phyloP scores from a whole-genome alignment of 2,797 vertebrate species.

The Garrulus glandarius region DNA sequence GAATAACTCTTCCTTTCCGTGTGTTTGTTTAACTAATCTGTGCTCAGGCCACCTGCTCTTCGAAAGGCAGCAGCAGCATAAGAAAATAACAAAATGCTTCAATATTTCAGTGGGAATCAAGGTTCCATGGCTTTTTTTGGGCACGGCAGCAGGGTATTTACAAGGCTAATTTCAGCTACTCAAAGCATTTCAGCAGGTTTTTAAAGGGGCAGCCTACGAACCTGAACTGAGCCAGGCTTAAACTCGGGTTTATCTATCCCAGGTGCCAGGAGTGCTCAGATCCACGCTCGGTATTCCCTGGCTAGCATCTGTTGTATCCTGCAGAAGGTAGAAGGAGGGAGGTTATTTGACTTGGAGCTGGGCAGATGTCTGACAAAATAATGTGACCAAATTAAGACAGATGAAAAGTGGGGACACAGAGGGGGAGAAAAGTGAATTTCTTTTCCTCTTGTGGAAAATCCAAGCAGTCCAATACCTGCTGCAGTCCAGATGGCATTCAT shows the following conservation, averaged over 20 bases:
- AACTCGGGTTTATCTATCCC: neutral
- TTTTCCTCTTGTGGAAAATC: slow-evolving; percentile 39
- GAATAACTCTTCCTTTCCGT: neutral
- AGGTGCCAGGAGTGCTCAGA: slow-evolving; percentile 26
- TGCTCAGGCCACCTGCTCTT: slow-evolving; percentile 20
- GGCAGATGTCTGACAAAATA: slow-evolving; percentile 59
- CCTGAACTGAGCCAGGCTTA: neutral
- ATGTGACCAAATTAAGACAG: slow-evolving; percentile 49
- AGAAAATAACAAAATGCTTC: neutral
- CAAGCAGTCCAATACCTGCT: slow-evolving; percentile 55
- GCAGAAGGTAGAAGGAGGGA: slow-evolving; percentile 1
- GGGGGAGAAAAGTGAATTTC: slow-evolving; percentile 14
- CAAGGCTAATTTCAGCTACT: slow-evolving; percentile 41
- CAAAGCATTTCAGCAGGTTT: slow-evolving; percentile 34
- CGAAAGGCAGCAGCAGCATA: neutral
- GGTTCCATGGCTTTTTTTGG: neutral
- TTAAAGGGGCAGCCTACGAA: neutral
- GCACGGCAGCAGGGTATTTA: neutral
- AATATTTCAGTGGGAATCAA: neutral
- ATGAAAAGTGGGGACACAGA: slow-evolving; percentile 38
- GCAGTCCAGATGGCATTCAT: slow-evolving; percentile 63
- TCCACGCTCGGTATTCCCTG: neutral
- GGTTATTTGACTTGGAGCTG: slow-evolving; percentile 58
- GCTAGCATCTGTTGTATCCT: neutral
- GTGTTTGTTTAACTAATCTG: slow-evolving; percentile 28